A percentile compares a stretch with the other conserved stretches of the same genome.
phyloP scores from a whole-genome alignment of 2,888 invertebrate species.

The Gonocerus acuteangulatus region DNA sequence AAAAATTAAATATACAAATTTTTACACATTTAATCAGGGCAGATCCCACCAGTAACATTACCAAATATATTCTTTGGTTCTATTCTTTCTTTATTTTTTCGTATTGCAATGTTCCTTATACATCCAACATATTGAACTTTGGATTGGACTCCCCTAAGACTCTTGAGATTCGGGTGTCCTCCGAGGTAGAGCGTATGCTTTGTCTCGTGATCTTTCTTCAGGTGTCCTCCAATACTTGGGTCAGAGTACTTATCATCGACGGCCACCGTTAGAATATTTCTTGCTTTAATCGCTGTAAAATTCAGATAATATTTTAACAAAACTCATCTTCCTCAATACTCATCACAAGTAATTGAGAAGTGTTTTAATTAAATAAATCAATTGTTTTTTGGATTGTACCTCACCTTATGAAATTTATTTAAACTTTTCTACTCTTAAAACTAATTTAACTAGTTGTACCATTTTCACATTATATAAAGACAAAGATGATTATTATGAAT shows the following conservation, averaged over 20 bases:
- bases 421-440: too few relatives aligned
- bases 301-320: neutral
- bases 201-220: conserved; percentile 64
- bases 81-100: conserved; percentile 51
- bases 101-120: conserved; percentile 62
- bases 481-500: too few relatives aligned
- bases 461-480: too few relatives aligned
- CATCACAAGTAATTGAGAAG: too few relatives aligned
- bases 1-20: neutral
- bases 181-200: conserved; percentile 83
- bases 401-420: too few relatives aligned
- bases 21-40: conserved; percentile 8
- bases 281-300: conserved; percentile 71
- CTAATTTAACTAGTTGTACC: too few relatives aligned
- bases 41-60: conserved; percentile 51
- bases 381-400: too few relatives aligned
- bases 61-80: conserved; percentile 56
- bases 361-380: too few relatives aligned
- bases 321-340: too few relatives aligned
- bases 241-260: conserved; percentile 73
- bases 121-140: conserved; percentile 70
- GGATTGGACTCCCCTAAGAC: conserved; percentile 59
- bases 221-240: conserved; percentile 58
- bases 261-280: conserved; percentile 77
- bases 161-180: conserved; percentile 60